These are phyloP conservation scores for Saxidomus purpurata DNA, from an alignment of 1,140 invertebrate species.

Conservation along the genomic window DNA sequence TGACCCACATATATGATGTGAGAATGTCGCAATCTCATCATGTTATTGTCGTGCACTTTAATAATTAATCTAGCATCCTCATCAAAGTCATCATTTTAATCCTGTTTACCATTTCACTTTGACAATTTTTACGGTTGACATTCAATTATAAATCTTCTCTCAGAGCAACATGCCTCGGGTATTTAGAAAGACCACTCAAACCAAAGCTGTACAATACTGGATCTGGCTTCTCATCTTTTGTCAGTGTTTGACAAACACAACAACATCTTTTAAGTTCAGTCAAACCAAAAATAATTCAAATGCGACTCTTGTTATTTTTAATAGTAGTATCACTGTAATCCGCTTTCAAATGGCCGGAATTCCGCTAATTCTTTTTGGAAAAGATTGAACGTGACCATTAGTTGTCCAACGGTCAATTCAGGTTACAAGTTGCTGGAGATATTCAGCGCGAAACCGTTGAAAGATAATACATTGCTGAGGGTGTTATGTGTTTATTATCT, in stretches of 20 bases:
- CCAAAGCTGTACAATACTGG: not conserved
- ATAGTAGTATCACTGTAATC: constrained; percentile 9
- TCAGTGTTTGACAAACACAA: constrained; percentile 7
- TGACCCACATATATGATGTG: not conserved
- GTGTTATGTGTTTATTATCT: no score
- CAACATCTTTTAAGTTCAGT: not conserved
- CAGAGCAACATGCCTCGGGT: not conserved
- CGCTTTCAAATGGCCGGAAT: not conserved
- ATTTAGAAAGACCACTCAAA: not conserved
- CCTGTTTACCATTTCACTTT: constrained; percentile 31
- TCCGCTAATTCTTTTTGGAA: not conserved
- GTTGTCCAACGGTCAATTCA: not conserved
- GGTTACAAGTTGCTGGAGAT: not conserved
- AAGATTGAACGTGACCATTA: not conserved
- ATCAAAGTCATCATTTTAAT: constrained; percentile 4
- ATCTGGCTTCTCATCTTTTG: not conserved
- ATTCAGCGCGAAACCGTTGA: no score
- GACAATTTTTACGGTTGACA: constrained; percentile 33
- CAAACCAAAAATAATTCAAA: not conserved
- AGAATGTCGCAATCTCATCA: not conserved
- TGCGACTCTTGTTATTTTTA: not conserved
- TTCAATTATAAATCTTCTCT: not conserved
- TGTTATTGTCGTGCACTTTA: not conserved
- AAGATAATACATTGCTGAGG: no score
- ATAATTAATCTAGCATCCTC: not conserved